Evolutionary conservation across 2,113 vertebrate species (phyloP), one percentile per base, ranked within the genome.

Genomic region (Calcarius ornatus): DNA sequence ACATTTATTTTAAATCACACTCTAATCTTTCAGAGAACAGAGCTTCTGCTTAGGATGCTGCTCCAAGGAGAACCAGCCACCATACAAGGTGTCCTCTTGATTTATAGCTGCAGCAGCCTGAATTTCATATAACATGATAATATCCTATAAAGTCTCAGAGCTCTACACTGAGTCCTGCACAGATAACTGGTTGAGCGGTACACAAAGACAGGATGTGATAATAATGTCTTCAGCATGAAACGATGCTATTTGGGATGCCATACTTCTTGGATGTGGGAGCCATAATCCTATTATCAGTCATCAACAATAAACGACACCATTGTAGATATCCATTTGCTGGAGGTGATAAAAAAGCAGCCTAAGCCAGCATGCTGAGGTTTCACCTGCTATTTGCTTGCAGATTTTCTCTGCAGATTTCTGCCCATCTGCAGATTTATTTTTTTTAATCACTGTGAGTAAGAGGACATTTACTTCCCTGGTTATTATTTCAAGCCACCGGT

Each of bases 261-360:
- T 33, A 84, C 87, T 71, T 81, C 84, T 87, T 87, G 77, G 81
- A 68, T 86, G 24, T 84, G 65, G 60, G 80, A 96, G 59, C 92
- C 12, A 15, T 96, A 97, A 98, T 95, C 88, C 78, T 53, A 25
- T 95, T 96, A 94, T 95, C 96, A 97, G 48, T 93, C 81, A 97
- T 93, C 87, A 85, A 85, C 92, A 87, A 94, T 89, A 95, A 97
- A 77, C 5, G 31, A 60, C 73, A 68, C 54, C 6, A 37, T 78
- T 85, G 63, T 70, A 84, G 88, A 87, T 91, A 61, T 19, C 96
- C 75, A 71, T 94, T 96, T 97, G 80, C 92, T 86, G 64, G 42
- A 80, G 54, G 42, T 86, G 95, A 97, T 97, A 95, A 95, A 81
- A 86, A 94, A 75, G 53, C 84, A 93, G 81, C 81, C 71, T 81